A percentile compares a stretch with the other conserved stretches of the same genome.
phyloP scores from a whole-genome alignment of 1,140 invertebrate genomes.

The Psix sp. region DNA sequence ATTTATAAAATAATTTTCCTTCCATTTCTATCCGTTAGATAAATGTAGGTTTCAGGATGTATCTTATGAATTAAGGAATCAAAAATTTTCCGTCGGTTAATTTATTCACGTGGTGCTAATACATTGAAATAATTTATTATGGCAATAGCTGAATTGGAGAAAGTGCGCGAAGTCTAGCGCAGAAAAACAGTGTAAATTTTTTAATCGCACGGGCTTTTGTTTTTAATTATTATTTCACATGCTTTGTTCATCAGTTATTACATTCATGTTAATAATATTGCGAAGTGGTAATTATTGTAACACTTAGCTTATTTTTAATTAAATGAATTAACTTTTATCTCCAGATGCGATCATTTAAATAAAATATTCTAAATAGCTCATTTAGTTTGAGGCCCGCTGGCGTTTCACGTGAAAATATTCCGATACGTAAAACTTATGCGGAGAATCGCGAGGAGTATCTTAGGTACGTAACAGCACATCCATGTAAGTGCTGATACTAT shows the following conservation, averaged over 20 bases:
- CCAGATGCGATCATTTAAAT: background rate
- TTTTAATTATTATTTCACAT: slow-evolving; percentile 37
- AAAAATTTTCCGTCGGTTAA: no score
- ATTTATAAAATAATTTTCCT: no score
- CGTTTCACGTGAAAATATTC: slow-evolving; percentile 1
- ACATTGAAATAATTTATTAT: slow-evolving; percentile 37
- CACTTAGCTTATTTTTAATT: slow-evolving; percentile 15
- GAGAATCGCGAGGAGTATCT: slow-evolving; percentile 11
- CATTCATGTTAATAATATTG: slow-evolving; percentile 17
- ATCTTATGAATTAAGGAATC: no score
- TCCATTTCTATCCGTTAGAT: no score
- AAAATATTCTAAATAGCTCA: no score
- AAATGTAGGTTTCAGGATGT: no score
- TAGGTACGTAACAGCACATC: slow-evolving; percentile 22
- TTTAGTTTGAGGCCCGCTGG: no score
- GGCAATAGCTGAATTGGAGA: slow-evolving; percentile 30
- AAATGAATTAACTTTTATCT: slow-evolving; percentile 7
- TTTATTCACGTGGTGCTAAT: no score
- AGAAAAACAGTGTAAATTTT: slow-evolving; percentile 24
- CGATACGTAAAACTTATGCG: background rate
- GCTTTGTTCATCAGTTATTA: slow-evolving; percentile 32
- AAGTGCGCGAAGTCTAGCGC: slow-evolving; percentile 22
- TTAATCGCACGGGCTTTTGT: slow-evolving; percentile 18
- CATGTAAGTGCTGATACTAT: slow-evolving; percentile 14
- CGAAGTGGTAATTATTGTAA: slow-evolving; percentile 11